Evolutionary conservation across 1,140 invertebrate species (phyloP).

Genomic region (Caenorhabditis inopinata): DNA sequence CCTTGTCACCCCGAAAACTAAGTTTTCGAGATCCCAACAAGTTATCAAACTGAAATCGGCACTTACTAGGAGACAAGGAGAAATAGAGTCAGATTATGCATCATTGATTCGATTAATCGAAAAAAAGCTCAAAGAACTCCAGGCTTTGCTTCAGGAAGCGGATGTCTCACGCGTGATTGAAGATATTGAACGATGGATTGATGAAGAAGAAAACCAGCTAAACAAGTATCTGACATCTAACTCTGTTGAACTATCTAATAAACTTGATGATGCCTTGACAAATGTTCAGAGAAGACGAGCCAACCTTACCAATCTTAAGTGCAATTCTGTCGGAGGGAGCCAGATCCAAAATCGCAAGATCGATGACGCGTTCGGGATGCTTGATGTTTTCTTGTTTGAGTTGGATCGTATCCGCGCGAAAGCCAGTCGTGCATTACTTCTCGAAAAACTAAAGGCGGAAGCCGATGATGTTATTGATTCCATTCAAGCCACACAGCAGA

Average conservation of each 20-base stretch:
- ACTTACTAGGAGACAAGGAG: background rate
- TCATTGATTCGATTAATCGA: background rate
- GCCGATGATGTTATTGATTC: background rate
- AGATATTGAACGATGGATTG: conserved; percentile 9
- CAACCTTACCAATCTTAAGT: background rate
- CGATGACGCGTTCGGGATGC: background rate
- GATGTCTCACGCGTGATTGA: background rate
- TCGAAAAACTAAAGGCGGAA: background rate
- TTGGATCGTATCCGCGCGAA: background rate
- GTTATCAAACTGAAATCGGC: background rate
- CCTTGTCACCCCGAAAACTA: background rate
- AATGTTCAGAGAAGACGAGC: conserved; percentile 8
- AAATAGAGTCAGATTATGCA: background rate
- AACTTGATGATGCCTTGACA: background rate
- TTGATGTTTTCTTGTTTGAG: conserved; percentile 1
- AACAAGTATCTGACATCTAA: background rate
- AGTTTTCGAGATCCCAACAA: background rate
- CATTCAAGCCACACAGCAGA: background rate
- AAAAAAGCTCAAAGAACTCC: background rate
- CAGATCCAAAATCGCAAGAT: background rate
- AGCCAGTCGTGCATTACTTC: background rate
- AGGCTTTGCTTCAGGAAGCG: background rate
- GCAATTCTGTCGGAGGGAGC: background rate
- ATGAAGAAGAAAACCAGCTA: background rate
- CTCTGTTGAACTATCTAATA: background rate